phyloP scores from a whole-genome alignment of 2,888 invertebrate genomes.

The Gisinianus flammeolus region DNA sequence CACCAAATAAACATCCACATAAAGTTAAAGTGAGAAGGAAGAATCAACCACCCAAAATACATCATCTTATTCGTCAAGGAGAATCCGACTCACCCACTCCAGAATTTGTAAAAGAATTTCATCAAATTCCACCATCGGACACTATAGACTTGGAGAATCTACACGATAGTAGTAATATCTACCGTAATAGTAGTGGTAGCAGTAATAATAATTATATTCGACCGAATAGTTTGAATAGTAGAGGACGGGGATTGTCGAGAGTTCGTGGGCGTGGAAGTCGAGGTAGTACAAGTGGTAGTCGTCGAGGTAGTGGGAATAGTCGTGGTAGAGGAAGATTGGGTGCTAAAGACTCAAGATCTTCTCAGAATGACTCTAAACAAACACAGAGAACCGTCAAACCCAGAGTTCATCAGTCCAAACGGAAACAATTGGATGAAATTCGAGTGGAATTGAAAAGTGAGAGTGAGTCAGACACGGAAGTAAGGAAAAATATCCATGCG shows the following conservation, averaged over 20 bases:
- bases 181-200: neutral
- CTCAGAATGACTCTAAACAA: neutral
- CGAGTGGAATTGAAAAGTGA: slow-evolving; percentile 34
- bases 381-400: slow-evolving; percentile 5
- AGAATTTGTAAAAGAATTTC: neutral
- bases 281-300: neutral
- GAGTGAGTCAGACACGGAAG: slow-evolving; percentile 35
- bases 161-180: neutral
- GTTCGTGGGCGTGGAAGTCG: neutral
- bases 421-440: slow-evolving; percentile 37
- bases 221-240: neutral
- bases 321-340: slow-evolving; percentile 16
- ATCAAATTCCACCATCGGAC: neutral
- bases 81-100: neutral
- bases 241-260: neutral
- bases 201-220: neutral
- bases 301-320: neutral
- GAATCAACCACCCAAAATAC: neutral
- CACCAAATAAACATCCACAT: neutral
- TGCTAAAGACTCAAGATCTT: neutral
- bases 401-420: slow-evolving; percentile 10
- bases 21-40: slow-evolving; percentile 10
- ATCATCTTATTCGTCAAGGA: neutral
- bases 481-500: neutral
- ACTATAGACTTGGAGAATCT: no score